A percentile compares a stretch with the other conserved stretches of the same genome.
Evolutionary conservation across 35 echinoderm and acorn worm genomes (phyloP).

Genomic region (Stichopus chloronotus): DNA sequence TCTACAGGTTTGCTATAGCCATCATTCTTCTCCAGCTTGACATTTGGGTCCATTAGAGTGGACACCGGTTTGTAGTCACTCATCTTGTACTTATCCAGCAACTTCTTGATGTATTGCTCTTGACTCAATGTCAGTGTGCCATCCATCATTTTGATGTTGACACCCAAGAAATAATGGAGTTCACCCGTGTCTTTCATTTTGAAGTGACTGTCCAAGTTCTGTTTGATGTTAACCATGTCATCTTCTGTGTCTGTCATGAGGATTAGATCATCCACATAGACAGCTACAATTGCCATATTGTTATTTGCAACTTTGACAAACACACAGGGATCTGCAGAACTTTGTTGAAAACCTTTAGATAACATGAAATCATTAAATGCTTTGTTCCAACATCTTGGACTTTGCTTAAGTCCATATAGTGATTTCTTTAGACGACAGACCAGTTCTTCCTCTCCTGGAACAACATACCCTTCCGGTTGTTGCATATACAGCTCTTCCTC

Average conservation of each 20-base stretch:
- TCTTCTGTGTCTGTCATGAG: slow-evolving; percentile 28
- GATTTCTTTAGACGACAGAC: background rate
- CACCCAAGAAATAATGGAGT: slow-evolving; percentile 19
- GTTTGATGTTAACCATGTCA: background rate
- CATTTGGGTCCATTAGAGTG: slow-evolving; percentile 14
- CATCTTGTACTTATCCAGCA: slow-evolving; percentile 23
- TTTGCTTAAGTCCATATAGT: background rate
- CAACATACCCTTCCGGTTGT: background rate
- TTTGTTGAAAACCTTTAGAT: no score
- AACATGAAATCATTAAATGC: no score
- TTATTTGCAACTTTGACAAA: slow-evolving; percentile 19
- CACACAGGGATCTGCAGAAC: background rate
- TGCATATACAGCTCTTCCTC: slow-evolving; percentile 3
- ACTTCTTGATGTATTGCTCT: slow-evolving; percentile 1
- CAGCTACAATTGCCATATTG: slow-evolving; percentile 6
- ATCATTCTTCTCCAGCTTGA: slow-evolving; percentile 3
- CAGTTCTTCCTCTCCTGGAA: background rate
- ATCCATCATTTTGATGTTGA: background rate
- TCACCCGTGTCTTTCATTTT: slow-evolving; percentile 22
- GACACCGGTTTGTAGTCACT: background rate
- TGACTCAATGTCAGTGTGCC: background rate
- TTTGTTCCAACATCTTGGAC: background rate
- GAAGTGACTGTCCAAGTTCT: background rate
- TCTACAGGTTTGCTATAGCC: background rate
- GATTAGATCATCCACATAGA: background rate